Base-by-base conservation (phyloP, 2,113 vertebrate genomes). In the Pachypanchax playfairii region DNA sequence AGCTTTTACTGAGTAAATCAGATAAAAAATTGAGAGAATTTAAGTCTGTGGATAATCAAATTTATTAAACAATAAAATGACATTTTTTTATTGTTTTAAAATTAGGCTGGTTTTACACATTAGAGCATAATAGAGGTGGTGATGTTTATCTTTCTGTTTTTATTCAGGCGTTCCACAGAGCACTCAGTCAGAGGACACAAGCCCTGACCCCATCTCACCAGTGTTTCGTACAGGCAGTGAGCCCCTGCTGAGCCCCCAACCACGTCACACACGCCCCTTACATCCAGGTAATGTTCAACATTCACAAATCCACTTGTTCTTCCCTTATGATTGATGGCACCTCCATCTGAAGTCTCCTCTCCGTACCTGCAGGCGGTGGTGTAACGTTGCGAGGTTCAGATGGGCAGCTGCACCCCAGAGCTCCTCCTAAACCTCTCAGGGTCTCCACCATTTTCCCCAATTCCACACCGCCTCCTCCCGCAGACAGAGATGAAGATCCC, bases 151-250 rank as follows among this genome's bases (percentile, higher is more conserved):
- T 36, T 17, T 0, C 60, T n/a, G 38, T 46, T 67, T 44, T 53
- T 48, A 18, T 65, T 29, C 66, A 92, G 90, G 77, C 28, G 68
- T 44, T 25, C 87, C 83, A 20, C 85, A 84, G 55, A 79, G 56
- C 44, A 20, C 52, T 18, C 81, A 18, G 2, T 69, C 38, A 1
- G 67, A 86, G 47, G 60, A 75, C 9, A 24, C n/a, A 0, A 21
- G 35, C 73, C 70, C 81, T 38, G 44, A 80, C 36, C 87, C 90
- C 13, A 61, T 84, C 14, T 89, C 92, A 0, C 90, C 91, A 0
- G 91, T 96, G 52, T 93, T 92, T 64, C 91, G 93, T 6, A 93
- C 89, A 1, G 93, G 92, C 31, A 95, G 94, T 18, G 94, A 95
- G 31, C 92, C 93, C 0, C 47, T 92, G 47, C 86, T 94, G 41